Evolutionary conservation across 2,113 vertebrate genomes (phyloP).

Genomic region (Salvator merianae): DNA sequence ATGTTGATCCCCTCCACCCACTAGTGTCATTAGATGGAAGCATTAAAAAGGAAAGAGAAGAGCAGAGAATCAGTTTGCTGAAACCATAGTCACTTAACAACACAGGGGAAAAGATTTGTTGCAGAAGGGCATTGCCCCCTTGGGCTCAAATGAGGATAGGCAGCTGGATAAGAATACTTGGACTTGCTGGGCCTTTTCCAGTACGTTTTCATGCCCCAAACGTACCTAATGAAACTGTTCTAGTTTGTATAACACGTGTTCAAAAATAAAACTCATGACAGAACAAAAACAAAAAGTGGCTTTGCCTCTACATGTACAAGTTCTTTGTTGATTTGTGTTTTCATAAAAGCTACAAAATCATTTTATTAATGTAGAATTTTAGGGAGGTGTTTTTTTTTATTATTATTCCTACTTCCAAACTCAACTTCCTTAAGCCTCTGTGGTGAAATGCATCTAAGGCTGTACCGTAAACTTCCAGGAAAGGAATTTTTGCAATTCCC

Average conservation of each 20-base stretch:
- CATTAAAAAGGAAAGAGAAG: neutral
- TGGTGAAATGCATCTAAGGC: neutral
- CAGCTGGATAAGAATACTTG: neutral
- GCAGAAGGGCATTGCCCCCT: constrained; percentile 27
- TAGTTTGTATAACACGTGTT: constrained; percentile 4
- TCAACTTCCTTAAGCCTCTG: neutral
- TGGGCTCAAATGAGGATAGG: constrained; percentile 4
- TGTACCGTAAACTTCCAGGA: neutral
- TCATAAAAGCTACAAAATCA: neutral
- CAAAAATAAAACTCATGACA: neutral
- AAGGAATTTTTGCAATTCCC: neutral
- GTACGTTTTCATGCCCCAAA: neutral
- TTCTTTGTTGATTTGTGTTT: neutral
- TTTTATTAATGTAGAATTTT: neutral
- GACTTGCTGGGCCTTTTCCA: neutral
- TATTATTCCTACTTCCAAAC: neutral
- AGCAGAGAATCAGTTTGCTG: neutral
- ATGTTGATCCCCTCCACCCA: constrained; percentile 43
- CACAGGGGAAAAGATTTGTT: neutral
- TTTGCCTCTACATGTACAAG: neutral
- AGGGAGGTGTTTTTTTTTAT: neutral
- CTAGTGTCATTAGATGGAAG: constrained; percentile 42
- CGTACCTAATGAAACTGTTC: neutral
- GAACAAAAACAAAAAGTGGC: too few relatives aligned
- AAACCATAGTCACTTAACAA: neutral